Conservation (phyloP, 1,140 invertebrate genomes). For the Aphis craccivora region DNA sequence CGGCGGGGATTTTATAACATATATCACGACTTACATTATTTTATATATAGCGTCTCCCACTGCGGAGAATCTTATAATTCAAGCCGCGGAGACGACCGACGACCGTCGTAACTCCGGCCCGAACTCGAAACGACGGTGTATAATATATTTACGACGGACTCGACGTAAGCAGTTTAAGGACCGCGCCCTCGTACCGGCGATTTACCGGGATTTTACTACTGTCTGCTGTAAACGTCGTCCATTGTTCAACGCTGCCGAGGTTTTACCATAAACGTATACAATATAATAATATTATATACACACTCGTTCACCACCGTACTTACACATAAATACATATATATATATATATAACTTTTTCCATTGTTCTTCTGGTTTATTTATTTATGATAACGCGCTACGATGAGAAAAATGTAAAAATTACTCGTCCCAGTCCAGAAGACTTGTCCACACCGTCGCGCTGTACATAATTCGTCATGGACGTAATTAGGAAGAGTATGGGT, state of each 20-base stretch:
- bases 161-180: not conserved
- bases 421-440: not conserved
- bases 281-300: not conserved
- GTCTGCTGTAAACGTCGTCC: not conserved
- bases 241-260: not conserved
- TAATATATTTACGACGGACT: not conserved
- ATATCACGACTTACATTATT: not conserved
- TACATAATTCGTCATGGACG: no score
- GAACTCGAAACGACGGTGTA: not conserved
- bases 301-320: not conserved
- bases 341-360: not conserved
- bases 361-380: not conserved
- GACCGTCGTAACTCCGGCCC: not conserved
- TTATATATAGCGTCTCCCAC: not conserved
- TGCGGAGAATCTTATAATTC: not conserved
- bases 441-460: no score
- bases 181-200: not conserved
- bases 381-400: not conserved
- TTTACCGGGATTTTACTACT: not conserved
- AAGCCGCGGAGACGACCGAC: not conserved
- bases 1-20: not conserved
- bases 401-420: not conserved
- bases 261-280: not conserved
- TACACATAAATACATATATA: not conserved
- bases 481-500: no score